Conservation (phyloP, 2,888 invertebrate genomes). For the Brenthis daphne region DNA sequence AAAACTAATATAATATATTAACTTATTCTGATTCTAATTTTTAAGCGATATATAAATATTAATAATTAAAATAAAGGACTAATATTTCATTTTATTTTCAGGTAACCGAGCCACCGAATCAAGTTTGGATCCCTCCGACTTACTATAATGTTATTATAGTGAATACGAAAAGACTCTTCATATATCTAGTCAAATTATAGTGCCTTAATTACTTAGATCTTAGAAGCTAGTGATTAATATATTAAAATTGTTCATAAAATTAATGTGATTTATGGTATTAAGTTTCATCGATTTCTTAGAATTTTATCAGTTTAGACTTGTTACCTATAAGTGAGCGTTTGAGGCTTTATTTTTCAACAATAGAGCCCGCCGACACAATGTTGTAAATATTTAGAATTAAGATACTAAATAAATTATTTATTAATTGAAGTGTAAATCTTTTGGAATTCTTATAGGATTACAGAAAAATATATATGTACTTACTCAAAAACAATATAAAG, state of each 20-base stretch:
- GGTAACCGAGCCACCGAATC: slow-evolving; percentile 50
- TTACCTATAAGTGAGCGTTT: slow-evolving; percentile 42
- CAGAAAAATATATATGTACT: background rate
- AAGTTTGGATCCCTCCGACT: slow-evolving; percentile 73
- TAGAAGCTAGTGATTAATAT: slow-evolving; percentile 32
- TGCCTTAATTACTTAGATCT: slow-evolving; percentile 60
- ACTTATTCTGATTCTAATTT: background rate
- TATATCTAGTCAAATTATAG: slow-evolving; percentile 78
- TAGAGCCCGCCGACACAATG: slow-evolving; percentile 50
- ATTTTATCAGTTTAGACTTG: slow-evolving; percentile 50
- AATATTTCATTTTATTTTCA: slow-evolving; percentile 63
- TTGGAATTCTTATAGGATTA: slow-evolving; percentile 19
- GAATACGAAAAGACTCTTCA: slow-evolving; percentile 75
- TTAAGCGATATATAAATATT: background rate
- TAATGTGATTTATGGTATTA: slow-evolving; percentile 31
- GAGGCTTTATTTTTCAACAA: slow-evolving; percentile 37
- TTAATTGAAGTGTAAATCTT: slow-evolving; percentile 50
- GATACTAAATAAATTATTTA: slow-evolving; percentile 70
- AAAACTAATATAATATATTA: background rate
- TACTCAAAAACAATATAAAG: too few species aligned
- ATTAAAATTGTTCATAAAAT: slow-evolving; percentile 47
- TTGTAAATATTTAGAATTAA: slow-evolving; percentile 59
- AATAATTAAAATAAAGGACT: slow-evolving; percentile 40
- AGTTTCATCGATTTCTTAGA: slow-evolving; percentile 41
- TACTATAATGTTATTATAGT: slow-evolving; percentile 60